Conservation (phyloP, 2,888 invertebrate species). For the Cloeon dipterum region DNA sequence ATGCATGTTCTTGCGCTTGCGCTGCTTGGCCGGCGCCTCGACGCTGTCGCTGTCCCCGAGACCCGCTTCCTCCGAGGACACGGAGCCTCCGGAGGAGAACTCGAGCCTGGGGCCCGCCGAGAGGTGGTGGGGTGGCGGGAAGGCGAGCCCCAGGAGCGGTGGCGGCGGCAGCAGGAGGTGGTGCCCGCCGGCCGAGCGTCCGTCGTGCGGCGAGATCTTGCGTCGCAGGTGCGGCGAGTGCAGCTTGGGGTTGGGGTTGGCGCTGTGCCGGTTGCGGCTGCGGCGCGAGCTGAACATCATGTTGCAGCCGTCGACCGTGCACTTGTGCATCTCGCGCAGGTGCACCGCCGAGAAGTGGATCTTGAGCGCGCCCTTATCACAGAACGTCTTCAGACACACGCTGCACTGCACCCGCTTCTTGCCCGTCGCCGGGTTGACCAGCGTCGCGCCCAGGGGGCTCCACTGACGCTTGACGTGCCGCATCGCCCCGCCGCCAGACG, state of each 20-base stretch:
- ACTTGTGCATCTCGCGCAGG: conserved; percentile 97
- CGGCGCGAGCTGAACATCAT: conserved; percentile 98
- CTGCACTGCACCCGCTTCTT: conserved; percentile 97
- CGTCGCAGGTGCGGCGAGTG: conserved; percentile 85
- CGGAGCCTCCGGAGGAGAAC: neutral
- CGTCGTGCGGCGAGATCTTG: conserved; percentile 87
- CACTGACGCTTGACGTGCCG: conserved; percentile 62
- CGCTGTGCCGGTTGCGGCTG: conserved; percentile 88
- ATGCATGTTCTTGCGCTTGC: conserved; percentile 74
- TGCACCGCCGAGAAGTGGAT: conserved; percentile 99
- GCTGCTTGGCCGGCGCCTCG: conserved; percentile 11
- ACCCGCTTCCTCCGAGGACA: neutral
- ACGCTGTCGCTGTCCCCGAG: conserved; percentile 29
- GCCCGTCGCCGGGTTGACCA: conserved; percentile 78
- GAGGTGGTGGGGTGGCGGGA: no score
- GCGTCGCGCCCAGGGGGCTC: conserved; percentile 63
- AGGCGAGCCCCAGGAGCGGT: conserved; percentile 31
- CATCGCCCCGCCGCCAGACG: no score
- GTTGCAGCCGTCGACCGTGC: conserved; percentile 94
- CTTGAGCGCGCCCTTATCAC: conserved; percentile 97
- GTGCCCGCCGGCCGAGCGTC: conserved; percentile 70
- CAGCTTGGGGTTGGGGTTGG: conserved; percentile 93
- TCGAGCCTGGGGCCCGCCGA: no score
- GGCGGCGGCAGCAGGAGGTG: conserved; percentile 50
- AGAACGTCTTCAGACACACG: conserved; percentile 95